Base-by-base conservation (phyloP, 2,888 invertebrate species). In the Trissonchulus sp. region DNA sequence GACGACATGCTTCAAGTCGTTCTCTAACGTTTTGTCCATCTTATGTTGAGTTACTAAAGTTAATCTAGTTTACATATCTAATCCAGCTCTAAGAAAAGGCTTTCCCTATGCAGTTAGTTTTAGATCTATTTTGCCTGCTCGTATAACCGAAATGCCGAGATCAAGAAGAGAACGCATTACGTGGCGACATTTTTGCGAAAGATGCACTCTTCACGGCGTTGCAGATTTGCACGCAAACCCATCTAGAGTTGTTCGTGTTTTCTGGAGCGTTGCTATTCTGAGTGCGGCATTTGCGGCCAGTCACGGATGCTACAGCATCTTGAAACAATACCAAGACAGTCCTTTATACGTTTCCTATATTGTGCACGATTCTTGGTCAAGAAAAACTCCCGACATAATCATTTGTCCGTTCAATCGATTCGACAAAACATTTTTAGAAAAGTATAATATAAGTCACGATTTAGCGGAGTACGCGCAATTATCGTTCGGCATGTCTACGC, bases 381-480 rank as follows among this genome's bases (percentile, higher is more conserved):
- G 31, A n/a, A n/a, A 30, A 30, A 30, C 37, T 31, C 82, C 83
- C 3, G 83, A 83, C 76, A 76, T 83, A 23, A 79, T 83, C 1
- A 78, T 83, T 28, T 83, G 83, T 69, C 83, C 83, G 0, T 82
- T 83, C 77, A 83, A 83, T 76, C 79, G 83, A 0, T 68, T 74
- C n/a, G 36, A 65, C n/a, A 8, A 28, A 2, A 30, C 48, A 31
- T 74, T 68, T 72, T 65, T 74, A 30, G 35, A 79, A 48, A 75
- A 74, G 2, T 75, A 77, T 68, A 82, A 83, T 72, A 79, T 83
- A 36, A 79, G 79, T 8, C 78, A 76, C 18, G 78, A 76, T 18
- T 74, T 83, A 8, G 80, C 81, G 3, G 80, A 82, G 75, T 81
- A 82, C 76, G 65, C 82, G 48, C 81, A 82, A 75, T 73, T 82